Conservation (phyloP, 2,888 invertebrate species). For the Anarsia innoxiella region DNA sequence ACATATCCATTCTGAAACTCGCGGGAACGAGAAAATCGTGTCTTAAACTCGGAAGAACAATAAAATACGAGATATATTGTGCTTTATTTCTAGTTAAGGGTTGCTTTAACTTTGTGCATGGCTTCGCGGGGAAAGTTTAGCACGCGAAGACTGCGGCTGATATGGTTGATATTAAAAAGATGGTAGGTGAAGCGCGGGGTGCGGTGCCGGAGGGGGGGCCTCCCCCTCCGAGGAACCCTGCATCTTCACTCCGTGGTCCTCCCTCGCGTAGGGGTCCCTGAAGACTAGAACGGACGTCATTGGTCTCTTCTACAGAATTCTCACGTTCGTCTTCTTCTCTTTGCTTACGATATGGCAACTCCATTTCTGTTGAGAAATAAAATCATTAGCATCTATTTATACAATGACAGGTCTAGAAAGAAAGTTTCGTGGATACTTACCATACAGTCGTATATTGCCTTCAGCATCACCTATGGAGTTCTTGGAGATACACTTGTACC, state of each 20-base stretch:
- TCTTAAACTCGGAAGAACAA: constrained; percentile 33
- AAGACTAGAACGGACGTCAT: constrained; percentile 77
- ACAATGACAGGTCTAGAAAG: background rate
- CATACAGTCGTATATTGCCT: constrained; percentile 90
- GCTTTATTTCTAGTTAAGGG: constrained; percentile 19
- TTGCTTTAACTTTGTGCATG: constrained; percentile 42
- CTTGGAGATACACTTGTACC: constrained; percentile 94
- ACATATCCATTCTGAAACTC: too few relatives aligned
- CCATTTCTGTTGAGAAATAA: constrained; percentile 77
- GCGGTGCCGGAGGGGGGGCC: constrained; percentile 37
- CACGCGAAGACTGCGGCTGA: constrained; percentile 36
- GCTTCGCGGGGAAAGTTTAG: constrained; percentile 51
- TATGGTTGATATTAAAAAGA: constrained; percentile 55
- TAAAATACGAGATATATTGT: constrained; percentile 29
- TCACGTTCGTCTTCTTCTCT: constrained; percentile 62
- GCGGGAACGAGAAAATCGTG: constrained; percentile 26
- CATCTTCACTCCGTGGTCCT: constrained; percentile 64
- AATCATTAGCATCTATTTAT: too few relatives aligned
- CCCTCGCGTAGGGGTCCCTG: constrained; percentile 80
- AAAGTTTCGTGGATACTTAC: constrained; percentile 73
- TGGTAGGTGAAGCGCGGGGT: constrained; percentile 31
- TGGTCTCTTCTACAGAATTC: constrained; percentile 55
- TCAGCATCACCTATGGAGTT: constrained; percentile 94
- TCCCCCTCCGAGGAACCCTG: constrained; percentile 57
- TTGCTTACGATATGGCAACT: constrained; percentile 72